Evolutionary conservation across 1,140 invertebrate species (phyloP).

Genomic region (Drosophila repleta): DNA sequence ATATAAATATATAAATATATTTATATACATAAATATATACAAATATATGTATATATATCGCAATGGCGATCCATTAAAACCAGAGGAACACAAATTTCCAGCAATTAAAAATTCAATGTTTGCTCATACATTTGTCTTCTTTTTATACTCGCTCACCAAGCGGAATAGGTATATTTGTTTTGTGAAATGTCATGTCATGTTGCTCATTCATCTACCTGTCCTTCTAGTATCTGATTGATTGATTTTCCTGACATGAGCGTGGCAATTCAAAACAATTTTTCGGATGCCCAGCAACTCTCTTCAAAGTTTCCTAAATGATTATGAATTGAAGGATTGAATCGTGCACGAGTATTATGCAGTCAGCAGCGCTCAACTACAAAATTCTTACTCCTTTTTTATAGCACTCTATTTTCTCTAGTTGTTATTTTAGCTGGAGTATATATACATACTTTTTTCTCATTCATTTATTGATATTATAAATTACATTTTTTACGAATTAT

Average conservation of each 20-base stretch:
- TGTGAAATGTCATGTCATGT: no score
- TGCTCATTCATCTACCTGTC: no score
- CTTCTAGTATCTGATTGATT: no score
- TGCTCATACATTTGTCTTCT: constrained; percentile 48
- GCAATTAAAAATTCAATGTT: constrained; percentile 80
- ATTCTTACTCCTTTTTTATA: no score
- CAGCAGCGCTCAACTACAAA: no score
- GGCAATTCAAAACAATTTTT: no score
- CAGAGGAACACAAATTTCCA: constrained; percentile 67
- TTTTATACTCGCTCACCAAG: neutral
- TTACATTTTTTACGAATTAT: constrained; percentile 65
- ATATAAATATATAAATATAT: constrained; percentile 6
- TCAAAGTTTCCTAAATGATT: no score
- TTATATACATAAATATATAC: neutral
- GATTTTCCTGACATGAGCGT: no score
- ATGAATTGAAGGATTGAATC: no score
- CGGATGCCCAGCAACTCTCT: no score
- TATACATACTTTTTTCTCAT: constrained; percentile 11
- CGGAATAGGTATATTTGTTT: neutral
- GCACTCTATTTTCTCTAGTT: constrained; percentile 12
- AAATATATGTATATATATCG: neutral
- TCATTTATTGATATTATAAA: constrained; percentile 75
- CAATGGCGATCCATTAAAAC: constrained; percentile 58
- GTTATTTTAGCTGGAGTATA: constrained; percentile 35
- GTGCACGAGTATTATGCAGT: no score